A percentile compares a stretch with the other conserved stretches of the same genome.
Conservation (phyloP, 2,797 vertebrate species). For the Margarornis squamiger region DNA sequence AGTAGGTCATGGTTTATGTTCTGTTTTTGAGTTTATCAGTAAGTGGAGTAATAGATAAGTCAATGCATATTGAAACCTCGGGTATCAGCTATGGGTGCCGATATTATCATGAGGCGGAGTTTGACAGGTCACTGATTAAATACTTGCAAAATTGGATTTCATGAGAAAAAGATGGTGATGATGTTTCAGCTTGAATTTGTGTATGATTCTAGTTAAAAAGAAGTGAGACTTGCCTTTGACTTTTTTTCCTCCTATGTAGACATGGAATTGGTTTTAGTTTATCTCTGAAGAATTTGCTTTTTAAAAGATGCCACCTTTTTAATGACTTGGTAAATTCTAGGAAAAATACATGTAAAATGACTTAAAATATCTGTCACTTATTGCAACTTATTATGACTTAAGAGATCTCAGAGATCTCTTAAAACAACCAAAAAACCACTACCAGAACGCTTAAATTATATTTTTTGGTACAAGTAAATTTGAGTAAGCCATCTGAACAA, state of each 20-base stretch:
- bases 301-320: neutral
- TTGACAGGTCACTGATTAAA: conserved; percentile 21
- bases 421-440: neutral
- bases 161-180: neutral
- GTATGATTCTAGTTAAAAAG: neutral
- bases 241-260: neutral
- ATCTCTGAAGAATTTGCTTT: neutral
- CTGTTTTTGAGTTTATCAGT: conserved; percentile 2
- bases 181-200: neutral
- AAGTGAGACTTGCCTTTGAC: neutral
- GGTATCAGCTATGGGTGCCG: conserved; percentile 12
- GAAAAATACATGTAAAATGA: neutral
- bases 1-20: conserved; percentile 34
- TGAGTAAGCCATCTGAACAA: neutral
- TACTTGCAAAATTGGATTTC: conserved; percentile 19
- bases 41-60: conserved; percentile 15
- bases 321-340: neutral
- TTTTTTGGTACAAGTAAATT: neutral
- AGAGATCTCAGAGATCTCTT: neutral
- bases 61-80: conserved; percentile 10
- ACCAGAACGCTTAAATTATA: neutral
- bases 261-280: neutral
- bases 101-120: conserved; percentile 17
- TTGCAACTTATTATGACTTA: neutral
- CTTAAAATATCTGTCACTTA: neutral